Evolutionary conservation across 1,140 invertebrate species (phyloP), one percentile per base, ranked within the genome.

Genomic region (Drosophila teissieri): DNA sequence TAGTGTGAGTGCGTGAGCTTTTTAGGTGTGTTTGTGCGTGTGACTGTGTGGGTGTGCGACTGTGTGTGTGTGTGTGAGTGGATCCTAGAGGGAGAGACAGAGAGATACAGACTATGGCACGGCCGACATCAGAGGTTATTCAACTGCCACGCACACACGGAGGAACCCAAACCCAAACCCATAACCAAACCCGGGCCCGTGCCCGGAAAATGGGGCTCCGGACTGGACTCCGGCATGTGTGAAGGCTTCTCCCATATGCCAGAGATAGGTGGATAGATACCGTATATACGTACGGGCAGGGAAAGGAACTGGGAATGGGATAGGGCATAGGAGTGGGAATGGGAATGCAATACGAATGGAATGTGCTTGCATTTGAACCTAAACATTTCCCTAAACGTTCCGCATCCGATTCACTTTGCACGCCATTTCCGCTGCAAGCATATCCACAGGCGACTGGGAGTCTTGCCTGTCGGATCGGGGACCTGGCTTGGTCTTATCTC

Each of bases 381-480:
- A 78, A 88, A 78, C 74, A 78, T 86, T 86, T 67, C 55, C 79
- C 81, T 79, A 86, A 88, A 86, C 79, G 77, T 65, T 86, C 68
- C 63, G 67, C 76, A 83, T 86, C 83, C 83, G 83, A 74, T 86
- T 86, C 80, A 83, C 83, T 86, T 86, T 89, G 83, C 83, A 88
- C 84, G 76, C 83, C 84, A 86, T 86, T 86, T 86, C 83, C 83
- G 84, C 80, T 73, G 56, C 65, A 49, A 75, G 61, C 83, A 82
- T 78, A 72, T 76, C 73, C 53, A 36, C 34, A 54, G 73, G 73
- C 62, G 72, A 57, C 48, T 42, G 51, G 51, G 37, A 74, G 22
- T 52, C 72, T 36, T 34, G 19, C 36, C 40, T 51, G 64, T 36
- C 64, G 46, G 46, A 37, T 65, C 31, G 46, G 15, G 46, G 27